Evolutionary conservation across 2,888 invertebrate genomes (phyloP), one percentile per base, ranked within the genome.

Genomic region (Drosophila neutralis): DNA sequence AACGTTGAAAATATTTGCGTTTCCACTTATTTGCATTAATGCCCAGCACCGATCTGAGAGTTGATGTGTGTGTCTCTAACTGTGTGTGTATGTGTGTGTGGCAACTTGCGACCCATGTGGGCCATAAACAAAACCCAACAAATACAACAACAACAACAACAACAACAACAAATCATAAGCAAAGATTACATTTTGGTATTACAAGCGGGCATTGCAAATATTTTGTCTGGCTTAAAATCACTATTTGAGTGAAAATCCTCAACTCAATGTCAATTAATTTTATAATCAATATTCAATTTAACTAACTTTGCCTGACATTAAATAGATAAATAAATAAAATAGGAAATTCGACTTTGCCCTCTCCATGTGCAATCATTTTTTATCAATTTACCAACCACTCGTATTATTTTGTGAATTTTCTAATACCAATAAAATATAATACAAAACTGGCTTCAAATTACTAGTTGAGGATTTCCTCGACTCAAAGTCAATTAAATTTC

Each of bases 21-120:
- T 89, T 85, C 78, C 84, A 85, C 87, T 87, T 85, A 85, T 85
- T 85, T 85, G 85, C 85, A 89, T 85, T 85, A 86, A 89, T 87
- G 85, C 82, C 69, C 40, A 29, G 33, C 68, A 61, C 68, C 87
- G 89, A 83, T 86, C 61, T 73, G 36, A 60, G 48, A 66, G 49
- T 64, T 68, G 68, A 51, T 79, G 64, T 70, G 56, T 40, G 38
- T 10, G 36, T 64, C 40, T 42, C 62, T 51, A 56, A 45, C 36
- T 59, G 61, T 18, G 33, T 31, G 61, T 18, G 54, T 33, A 66
- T 29, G 29, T 33, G 52, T 42, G 61, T 64, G 18, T 38, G 24
- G 60, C 58, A 72, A 71, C 54, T 64, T 53, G 75, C 66, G 63
- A 64, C 70, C 81, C 76, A 68, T 62, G 63, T 63, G 70, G 65